Conservation (phyloP, 2,888 invertebrate genomes). For the Gymnosoma rotundatum region DNA sequence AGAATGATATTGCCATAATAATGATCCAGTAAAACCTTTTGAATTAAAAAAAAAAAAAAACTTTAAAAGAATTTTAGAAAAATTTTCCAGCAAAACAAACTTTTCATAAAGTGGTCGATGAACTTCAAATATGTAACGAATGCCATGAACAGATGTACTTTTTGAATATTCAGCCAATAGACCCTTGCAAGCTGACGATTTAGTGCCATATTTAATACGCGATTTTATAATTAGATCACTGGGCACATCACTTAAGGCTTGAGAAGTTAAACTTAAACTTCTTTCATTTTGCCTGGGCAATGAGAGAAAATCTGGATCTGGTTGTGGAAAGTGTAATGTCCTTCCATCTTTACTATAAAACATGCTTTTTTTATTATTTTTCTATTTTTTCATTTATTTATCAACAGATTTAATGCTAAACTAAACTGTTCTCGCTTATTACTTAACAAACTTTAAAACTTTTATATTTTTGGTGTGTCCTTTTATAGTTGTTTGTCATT, state of each 20-base stretch:
- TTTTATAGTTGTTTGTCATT: conserved; percentile 56
- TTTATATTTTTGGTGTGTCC: conserved; percentile 14
- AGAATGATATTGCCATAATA: conserved; percentile 77
- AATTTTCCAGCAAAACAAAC: conserved; percentile 70
- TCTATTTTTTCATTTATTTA: conserved; percentile 1
- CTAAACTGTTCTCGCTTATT: conserved; percentile 5
- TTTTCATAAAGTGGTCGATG: conserved; percentile 80
- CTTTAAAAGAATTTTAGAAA: background rate
- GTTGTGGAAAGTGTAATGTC: conserved; percentile 69
- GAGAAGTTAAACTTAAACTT: conserved; percentile 76
- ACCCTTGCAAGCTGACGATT: conserved; percentile 78
- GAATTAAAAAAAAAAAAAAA: conserved; percentile 15
- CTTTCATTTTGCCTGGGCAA: conserved; percentile 72
- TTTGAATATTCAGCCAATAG: conserved; percentile 79
- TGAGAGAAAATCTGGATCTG: conserved; percentile 73
- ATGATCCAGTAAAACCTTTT: conserved; percentile 78
- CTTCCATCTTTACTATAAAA: conserved; percentile 54
- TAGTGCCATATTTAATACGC: conserved; percentile 79
- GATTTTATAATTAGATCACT: conserved; percentile 80
- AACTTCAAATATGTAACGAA: conserved; percentile 80
- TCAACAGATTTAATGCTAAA: background rate
- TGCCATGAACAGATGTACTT: conserved; percentile 79
- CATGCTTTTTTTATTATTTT: conserved; percentile 20
- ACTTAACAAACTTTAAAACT: conserved; percentile 26
- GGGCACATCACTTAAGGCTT: conserved; percentile 79